Base-by-base conservation (phyloP, 1,140 invertebrate species). In the Macrosteles quadrilineatus region DNA sequence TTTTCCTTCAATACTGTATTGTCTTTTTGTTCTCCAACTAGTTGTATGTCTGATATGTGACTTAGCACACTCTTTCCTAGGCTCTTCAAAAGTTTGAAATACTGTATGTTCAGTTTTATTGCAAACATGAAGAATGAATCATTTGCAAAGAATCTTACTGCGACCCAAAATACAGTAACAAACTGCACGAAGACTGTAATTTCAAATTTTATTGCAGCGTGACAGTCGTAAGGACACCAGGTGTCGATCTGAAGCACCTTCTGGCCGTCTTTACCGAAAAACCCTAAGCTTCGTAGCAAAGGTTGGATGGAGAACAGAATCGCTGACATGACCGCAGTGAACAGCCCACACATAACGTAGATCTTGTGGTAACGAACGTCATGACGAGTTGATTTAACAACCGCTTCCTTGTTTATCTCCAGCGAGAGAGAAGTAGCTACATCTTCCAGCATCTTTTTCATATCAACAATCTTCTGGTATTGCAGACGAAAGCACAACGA, bases 221-320 rank as follows among this genome's bases (percentile, higher is more conserved):
- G 55, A 25, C 12, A 29, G 12, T 59, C 25, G 27, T 21, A 59
- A 59, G 55, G 55, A 23, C 55, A 59, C 55, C 55, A 59, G 27
- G 27, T 59, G n/a, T 59, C 55, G 6, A 59, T 59, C 55, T 59
- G 55, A 27, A 59, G 55, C 6, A 21, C 14, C 25, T 59, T 59
- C 11, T 30, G 6, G 9, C 55, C 55, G 25, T 59, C 55, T 23
- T 21, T 59, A 3, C 55, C 55, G n/a, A 59, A 29, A 12, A 59
- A 25, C 3, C 14, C 25, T 9, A 9, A 11, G n/a, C 27, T 59
- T 4, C 55, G 21, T 25, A 59, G 27, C 6, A 59, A n/a, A 12
- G 55, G 55, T 59, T 59, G 55, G n/a, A 59, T 23, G 2, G 55
- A 59, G n/a, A 59, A 59, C 25, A 59, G 55, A 29, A 59, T 21